Evolutionary conservation across 2,888 invertebrate genomes (phyloP).

Genomic region (Sarcophaga variegata): DNA sequence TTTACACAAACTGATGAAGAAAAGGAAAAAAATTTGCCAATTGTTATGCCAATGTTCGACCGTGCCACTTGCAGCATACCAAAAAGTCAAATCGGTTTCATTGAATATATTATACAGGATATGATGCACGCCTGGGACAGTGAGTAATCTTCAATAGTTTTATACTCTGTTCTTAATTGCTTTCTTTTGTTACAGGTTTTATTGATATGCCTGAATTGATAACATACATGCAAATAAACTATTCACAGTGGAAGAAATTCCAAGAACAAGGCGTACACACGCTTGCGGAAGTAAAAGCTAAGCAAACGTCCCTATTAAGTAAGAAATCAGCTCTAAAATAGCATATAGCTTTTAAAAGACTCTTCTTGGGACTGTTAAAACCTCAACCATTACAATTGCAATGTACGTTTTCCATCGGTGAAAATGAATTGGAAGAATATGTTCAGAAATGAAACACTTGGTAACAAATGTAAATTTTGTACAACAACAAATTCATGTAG

Average conservation of each 20-base stretch:
- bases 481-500: background rate
- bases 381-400: conserved; percentile 79
- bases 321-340: conserved; percentile 79
- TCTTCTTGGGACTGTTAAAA: conserved; percentile 79
- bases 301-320: conserved; percentile 78
- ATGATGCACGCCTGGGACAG: conserved; percentile 99
- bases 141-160: conserved; percentile 80
- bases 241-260: conserved; percentile 94
- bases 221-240: conserved; percentile 91
- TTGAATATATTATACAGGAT: conserved; percentile 98
- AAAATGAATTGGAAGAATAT: conserved; percentile 76
- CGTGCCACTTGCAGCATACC: conserved; percentile 97
- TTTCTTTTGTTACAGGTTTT: conserved; percentile 86
- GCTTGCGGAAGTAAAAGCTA: conserved; percentile 86
- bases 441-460: conserved; percentile 67
- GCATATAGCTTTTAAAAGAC: conserved; percentile 80
- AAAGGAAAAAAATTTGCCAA: conserved; percentile 92
- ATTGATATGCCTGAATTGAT: conserved; percentile 96
- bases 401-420: conserved; percentile 76
- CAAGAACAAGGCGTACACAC: conserved; percentile 90
- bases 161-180: background rate
- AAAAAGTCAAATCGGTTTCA: conserved; percentile 98
- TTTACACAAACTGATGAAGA: conserved; percentile 99
- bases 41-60: conserved; percentile 99
- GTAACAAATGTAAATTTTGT: background rate